These are phyloP conservation scores for Gymnocypris eckloni DNA, from an alignment of 2,797 vertebrate genomes.

Conservation along the genomic window DNA sequence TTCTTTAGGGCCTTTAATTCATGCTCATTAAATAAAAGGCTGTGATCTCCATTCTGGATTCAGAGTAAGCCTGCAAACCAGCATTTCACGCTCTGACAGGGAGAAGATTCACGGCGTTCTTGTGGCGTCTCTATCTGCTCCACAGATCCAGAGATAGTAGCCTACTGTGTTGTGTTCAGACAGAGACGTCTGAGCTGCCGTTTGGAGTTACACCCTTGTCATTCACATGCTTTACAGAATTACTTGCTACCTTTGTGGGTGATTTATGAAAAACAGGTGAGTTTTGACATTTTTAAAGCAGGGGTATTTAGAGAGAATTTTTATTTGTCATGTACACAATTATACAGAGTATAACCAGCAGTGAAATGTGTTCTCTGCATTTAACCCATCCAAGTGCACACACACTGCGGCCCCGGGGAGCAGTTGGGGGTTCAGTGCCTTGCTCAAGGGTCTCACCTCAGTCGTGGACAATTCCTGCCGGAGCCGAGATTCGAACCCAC, in stretches of 20 bases:
- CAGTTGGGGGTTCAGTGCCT: too few relatives aligned
- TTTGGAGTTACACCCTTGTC: slow-evolving; percentile 18
- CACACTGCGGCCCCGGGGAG: too few relatives aligned
- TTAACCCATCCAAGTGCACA: too few relatives aligned
- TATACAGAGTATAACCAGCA: too few relatives aligned
- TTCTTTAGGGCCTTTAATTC: slow-evolving; percentile 40
- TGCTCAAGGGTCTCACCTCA: too few relatives aligned
- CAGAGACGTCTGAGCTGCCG: not conserved
- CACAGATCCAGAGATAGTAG: not conserved
- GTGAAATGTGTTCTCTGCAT: too few relatives aligned
- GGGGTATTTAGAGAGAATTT: too few relatives aligned
- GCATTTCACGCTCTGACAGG: slow-evolving; percentile 36
- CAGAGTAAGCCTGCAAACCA: slow-evolving; percentile 24
- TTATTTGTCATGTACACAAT: too few relatives aligned
- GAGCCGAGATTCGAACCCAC: too few relatives aligned
- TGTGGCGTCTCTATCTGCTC: slow-evolving; percentile 23
- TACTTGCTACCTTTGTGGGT: not conserved
- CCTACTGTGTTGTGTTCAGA: not conserved
- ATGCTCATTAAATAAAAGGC: slow-evolving; percentile 44
- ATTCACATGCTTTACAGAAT: slow-evolving; percentile 2
- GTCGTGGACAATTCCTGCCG: too few relatives aligned
- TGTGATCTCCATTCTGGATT: slow-evolving; percentile 48
- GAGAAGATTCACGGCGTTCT: not conserved
- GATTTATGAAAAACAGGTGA: not conserved
- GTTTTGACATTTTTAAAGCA: slow-evolving; percentile 18